These are phyloP conservation scores for Eupsittula cactorum DNA, from an alignment of 2,113 vertebrate genomes.

Conservation along the genomic window DNA sequence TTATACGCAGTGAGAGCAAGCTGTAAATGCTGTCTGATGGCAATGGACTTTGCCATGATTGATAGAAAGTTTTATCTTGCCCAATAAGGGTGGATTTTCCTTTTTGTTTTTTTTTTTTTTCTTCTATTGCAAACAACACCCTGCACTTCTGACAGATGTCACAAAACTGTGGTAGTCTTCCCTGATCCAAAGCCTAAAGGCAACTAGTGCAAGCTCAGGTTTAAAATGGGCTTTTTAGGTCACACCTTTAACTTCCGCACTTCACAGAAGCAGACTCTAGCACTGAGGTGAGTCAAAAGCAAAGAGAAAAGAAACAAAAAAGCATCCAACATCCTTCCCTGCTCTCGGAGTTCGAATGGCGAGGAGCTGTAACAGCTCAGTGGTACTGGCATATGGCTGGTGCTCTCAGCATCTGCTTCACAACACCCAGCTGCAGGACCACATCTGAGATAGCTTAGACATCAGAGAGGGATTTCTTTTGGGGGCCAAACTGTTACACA, in stretches of 20 bases:
- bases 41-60: neutral
- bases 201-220: neutral
- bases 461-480: neutral
- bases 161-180: neutral
- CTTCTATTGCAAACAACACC: neutral
- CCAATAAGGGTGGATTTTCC: neutral
- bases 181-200: neutral
- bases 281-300: neutral
- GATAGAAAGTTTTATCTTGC: neutral
- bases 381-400: fast-evolving
- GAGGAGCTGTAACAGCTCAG: neutral
- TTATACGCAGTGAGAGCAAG: neutral
- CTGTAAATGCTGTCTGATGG: neutral
- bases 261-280: neutral
- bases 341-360: neutral
- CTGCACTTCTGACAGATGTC: neutral
- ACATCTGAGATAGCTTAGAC: neutral
- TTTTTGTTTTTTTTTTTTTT: neutral
- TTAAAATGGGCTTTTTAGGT: neutral
- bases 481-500: neutral
- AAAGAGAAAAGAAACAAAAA: neutral
- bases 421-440: neutral
- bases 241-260: neutral
- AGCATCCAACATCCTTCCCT: neutral
- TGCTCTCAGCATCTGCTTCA: neutral